Percentiles rank a stretch among this genome's conserved stretches.
phyloP scores from a whole-genome alignment of 2,113 vertebrate species.

The Marmota flaviventris region DNA sequence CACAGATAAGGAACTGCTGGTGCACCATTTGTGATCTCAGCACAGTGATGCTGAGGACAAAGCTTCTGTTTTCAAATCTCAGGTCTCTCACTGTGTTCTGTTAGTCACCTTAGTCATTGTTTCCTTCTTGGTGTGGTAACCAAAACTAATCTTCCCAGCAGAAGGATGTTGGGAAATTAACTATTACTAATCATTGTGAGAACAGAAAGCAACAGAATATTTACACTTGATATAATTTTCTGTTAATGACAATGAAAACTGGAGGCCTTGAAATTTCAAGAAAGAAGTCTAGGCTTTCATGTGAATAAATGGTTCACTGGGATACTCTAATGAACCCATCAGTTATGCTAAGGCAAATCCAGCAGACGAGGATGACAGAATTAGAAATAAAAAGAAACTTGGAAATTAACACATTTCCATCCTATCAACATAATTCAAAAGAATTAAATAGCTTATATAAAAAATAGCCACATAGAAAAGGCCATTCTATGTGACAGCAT shows the following conservation, averaged over 20 bases:
- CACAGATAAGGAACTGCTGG: conserved; percentile 11
- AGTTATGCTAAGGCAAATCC: conserved; percentile 2
- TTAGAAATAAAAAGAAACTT: conserved; percentile 47
- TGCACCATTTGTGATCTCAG: conserved; percentile 8
- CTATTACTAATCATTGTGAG: conserved; percentile 62
- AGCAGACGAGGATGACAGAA: neutral
- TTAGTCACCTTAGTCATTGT: conserved; percentile 50
- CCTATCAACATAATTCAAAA: conserved; percentile 5
- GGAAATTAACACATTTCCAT: conserved; percentile 3
- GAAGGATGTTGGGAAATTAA: conserved; percentile 67
- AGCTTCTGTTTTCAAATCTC: conserved; percentile 53
- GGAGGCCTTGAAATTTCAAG: neutral
- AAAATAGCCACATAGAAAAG: conserved; percentile 7
- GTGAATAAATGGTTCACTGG: neutral
- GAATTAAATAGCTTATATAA: conserved; percentile 37
- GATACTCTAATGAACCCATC: neutral
- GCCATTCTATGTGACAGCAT: neutral
- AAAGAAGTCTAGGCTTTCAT: neutral
- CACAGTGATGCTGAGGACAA: neutral
- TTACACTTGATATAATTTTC: neutral
- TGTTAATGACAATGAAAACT: conserved; percentile 25
- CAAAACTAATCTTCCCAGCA: conserved; percentile 70
- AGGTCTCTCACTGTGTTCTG: conserved; percentile 39
- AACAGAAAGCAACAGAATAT: conserved; percentile 65
- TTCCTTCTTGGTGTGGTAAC: conserved; percentile 66